Evolutionary conservation across 2,113 vertebrate species (phyloP).

Genomic region (Tapirus terrestris): DNA sequence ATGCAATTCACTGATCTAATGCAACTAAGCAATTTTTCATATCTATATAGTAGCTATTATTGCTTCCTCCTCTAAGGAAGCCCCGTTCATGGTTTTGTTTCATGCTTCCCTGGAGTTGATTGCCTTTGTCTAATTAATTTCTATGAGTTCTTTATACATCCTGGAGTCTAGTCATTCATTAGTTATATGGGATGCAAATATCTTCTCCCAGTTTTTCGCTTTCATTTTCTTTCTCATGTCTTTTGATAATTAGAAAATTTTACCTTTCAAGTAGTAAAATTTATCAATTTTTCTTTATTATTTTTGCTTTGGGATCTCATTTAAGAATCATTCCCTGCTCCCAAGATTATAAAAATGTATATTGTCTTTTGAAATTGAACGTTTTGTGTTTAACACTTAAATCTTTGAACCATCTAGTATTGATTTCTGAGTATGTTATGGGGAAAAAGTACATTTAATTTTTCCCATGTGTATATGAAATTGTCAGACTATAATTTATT

Average conservation of each 20-base stretch:
- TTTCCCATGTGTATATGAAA: background rate
- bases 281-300: background rate
- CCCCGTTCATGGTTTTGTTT: background rate
- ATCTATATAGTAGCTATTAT: no score
- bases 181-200: background rate
- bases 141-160: background rate
- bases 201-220: background rate
- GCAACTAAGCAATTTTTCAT: background rate
- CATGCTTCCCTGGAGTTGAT: background rate
- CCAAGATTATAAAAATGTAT: background rate
- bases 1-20: background rate
- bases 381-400: background rate
- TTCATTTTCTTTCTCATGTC: background rate
- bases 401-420: background rate
- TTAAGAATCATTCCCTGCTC: background rate
- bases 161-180: background rate
- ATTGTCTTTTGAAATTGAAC: background rate
- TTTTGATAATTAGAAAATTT: constrained; percentile 22
- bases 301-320: background rate
- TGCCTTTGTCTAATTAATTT: background rate
- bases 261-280: background rate
- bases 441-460: background rate
- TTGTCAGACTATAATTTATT: background rate
- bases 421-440: background rate
- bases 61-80: background rate